Percentiles rank a stretch among this genome's conserved stretches.
These are phyloP conservation scores for Melanchra persicariae DNA, from an alignment of 2,888 invertebrate genomes.

Conservation along the genomic window DNA sequence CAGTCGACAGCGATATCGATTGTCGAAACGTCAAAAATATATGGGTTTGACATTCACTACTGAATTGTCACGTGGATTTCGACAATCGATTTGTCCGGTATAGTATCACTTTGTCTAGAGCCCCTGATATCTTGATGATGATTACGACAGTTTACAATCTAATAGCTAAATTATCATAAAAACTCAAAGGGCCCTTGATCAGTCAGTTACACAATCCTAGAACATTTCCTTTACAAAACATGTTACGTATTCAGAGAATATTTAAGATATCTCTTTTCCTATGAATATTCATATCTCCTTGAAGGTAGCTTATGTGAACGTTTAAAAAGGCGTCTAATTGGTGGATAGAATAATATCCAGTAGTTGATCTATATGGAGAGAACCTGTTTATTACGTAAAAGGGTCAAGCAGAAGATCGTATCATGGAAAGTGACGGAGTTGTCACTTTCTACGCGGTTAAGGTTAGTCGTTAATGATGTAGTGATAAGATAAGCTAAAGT, in stretches of 20 bases:
- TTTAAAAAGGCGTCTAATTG: conserved; percentile 44
- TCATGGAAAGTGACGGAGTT: conserved; percentile 41
- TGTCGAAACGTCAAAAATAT: too few relatives aligned
- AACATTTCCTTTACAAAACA: conserved; percentile 36
- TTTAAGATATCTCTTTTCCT: conserved; percentile 31
- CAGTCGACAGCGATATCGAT: too few relatives aligned
- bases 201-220: conserved; percentile 38
- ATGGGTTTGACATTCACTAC: too few relatives aligned
- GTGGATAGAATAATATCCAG: conserved; percentile 34
- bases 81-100: too few relatives aligned
- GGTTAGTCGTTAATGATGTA: not conserved
- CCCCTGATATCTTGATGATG: not conserved
- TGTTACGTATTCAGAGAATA: conserved; percentile 40
- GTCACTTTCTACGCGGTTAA: conserved; percentile 53
- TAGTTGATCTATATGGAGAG: conserved; percentile 41
- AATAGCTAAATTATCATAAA: conserved; percentile 5
- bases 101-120: too few relatives aligned
- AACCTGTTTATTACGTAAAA: conserved; percentile 53
- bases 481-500: conserved; percentile 16
- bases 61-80: too few relatives aligned
- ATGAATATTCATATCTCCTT: conserved; percentile 56
- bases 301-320: conserved; percentile 39
- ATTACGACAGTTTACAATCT: not conserved
- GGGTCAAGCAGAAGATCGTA: conserved; percentile 43
- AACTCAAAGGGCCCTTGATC: conserved; percentile 23